Evolutionary conservation across 2,888 invertebrate species (phyloP).

Genomic region (Empis stercorea): DNA sequence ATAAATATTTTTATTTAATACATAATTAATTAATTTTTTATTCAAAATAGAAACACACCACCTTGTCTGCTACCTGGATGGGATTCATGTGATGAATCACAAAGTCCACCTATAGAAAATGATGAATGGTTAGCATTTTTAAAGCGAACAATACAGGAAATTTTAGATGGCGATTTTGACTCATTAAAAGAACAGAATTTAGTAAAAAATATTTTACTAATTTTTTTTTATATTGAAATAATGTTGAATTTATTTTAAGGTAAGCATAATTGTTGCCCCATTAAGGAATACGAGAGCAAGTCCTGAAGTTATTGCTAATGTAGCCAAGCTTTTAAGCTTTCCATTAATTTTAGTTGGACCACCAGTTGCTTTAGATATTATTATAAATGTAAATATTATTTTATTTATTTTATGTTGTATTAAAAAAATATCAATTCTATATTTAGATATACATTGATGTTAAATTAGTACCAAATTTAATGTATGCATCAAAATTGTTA

Average conservation of each 20-base stretch:
- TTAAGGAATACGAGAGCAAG: conserved; percentile 49
- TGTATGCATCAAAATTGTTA: conserved; percentile 63
- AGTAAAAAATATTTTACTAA: conserved; percentile 29
- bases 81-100: conserved; percentile 39
- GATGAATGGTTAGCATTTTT: conserved; percentile 82
- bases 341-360: conserved; percentile 46
- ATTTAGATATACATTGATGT: conserved; percentile 61
- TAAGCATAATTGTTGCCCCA: conserved; percentile 49
- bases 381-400: conserved; percentile 33
- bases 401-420: conserved; percentile 6
- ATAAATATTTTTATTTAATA: too few relatives aligned
- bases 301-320: conserved; percentile 46
- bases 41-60: conserved; percentile 29
- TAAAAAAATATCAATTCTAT: background rate
- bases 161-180: conserved; percentile 65
- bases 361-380: conserved; percentile 35
- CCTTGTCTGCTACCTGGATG: conserved; percentile 32
- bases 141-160: conserved; percentile 67
- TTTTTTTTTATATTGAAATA: background rate
- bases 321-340: conserved; percentile 48
- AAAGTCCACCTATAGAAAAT: conserved; percentile 59
- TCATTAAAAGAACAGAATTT: conserved; percentile 58
- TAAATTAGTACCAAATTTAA: conserved; percentile 67
- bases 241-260: conserved; percentile 30
- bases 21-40: background rate